These are phyloP conservation scores for Opisthocomus hoazin DNA, from an alignment of 2,113 vertebrate species.

Conservation along the genomic window DNA sequence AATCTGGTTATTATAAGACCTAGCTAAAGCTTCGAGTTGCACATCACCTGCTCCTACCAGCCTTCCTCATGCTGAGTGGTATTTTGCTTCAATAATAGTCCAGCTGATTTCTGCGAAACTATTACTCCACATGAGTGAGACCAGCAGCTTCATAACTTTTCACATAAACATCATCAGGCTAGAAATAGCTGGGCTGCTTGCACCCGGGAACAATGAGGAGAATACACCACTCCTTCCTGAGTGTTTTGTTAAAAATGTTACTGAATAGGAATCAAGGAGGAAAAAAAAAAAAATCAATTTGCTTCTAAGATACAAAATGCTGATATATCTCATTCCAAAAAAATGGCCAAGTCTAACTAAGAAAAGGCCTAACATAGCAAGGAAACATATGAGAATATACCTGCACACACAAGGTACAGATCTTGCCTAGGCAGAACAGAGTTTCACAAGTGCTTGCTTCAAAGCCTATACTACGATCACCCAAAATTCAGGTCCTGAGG, in stretches of 20 bases:
- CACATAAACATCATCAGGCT: background rate
- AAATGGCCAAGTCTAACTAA: background rate
- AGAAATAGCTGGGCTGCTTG: background rate
- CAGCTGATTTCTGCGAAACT: background rate
- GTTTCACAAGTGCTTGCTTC: background rate
- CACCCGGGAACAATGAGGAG: background rate
- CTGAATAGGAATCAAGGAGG: background rate
- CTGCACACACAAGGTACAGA: too few species aligned
- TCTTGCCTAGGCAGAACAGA: background rate
- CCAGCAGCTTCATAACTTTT: background rate
- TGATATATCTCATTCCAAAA: background rate
- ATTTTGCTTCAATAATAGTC: constrained; percentile 1
- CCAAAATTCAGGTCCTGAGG: background rate
- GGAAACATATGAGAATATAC: background rate
- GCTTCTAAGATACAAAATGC: background rate
- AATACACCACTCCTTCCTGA: background rate
- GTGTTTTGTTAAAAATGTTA: background rate
- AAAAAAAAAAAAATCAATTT: background rate
- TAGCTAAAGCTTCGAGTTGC: background rate
- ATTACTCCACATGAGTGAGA: background rate
- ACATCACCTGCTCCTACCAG: background rate
- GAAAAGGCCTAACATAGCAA: background rate
- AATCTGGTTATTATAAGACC: background rate
- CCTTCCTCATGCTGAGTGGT: background rate
- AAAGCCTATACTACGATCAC: background rate